Conservation (phyloP, 2,113 vertebrate genomes). For the Oncorhynchus clarkii region DNA sequence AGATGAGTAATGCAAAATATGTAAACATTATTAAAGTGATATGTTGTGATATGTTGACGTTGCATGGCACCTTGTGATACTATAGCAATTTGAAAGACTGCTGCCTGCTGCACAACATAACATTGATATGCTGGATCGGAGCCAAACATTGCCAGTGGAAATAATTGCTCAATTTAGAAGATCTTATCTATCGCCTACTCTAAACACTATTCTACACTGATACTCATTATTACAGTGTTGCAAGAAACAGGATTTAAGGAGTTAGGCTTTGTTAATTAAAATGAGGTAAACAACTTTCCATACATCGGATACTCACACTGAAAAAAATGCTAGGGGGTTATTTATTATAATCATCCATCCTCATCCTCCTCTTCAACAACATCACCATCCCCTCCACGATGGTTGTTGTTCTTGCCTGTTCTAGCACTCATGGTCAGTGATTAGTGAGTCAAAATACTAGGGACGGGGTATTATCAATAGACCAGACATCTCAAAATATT, state of each 20-base stretch:
- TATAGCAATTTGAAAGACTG: neutral
- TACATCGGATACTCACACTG: neutral
- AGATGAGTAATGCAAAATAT: too few relatives aligned
- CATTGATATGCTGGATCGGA: neutral
- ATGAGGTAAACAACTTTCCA: neutral
- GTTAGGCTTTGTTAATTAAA: neutral
- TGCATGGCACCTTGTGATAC: neutral
- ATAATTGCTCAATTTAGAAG: neutral
- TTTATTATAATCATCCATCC: neutral
- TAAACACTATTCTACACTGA: neutral
- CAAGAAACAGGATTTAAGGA: neutral
- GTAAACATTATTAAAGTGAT: too few relatives aligned
- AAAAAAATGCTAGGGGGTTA: neutral
- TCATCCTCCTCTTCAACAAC: neutral
- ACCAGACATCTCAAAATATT: slow-evolving; percentile 11
- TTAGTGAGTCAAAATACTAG: neutral
- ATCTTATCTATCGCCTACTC: neutral
- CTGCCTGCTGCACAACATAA: neutral
- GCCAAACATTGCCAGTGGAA: neutral
- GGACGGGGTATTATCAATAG: neutral
- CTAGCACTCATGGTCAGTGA: slow-evolving; percentile 1
- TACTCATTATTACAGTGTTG: neutral
- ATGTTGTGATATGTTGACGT: neutral
- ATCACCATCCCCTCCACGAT: neutral
- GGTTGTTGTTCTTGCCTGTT: neutral